These are phyloP conservation scores for Anthrax anthrax DNA, from an alignment of 2,888 invertebrate genomes.

Conservation along the genomic window DNA sequence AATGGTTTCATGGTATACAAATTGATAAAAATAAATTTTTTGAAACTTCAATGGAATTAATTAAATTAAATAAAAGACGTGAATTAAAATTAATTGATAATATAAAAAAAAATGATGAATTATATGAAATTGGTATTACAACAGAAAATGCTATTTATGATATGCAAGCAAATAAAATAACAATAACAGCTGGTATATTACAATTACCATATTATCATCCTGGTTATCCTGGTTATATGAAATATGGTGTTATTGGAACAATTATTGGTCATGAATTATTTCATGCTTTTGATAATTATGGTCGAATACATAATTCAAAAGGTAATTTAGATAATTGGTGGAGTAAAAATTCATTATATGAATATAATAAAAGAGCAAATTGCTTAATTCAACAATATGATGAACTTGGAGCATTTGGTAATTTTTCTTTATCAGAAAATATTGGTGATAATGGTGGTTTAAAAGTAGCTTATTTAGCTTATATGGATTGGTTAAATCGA, in stretches of 20 bases:
- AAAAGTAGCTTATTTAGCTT: slow-evolving; percentile 1
- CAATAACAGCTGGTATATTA: background rate
- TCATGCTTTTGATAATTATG: slow-evolving; percentile 3
- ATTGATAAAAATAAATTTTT: background rate
- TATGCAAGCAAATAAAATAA: background rate
- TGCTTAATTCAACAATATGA: slow-evolving; percentile 1
- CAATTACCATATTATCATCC: slow-evolving; percentile 2
- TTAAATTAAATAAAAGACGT: background rate
- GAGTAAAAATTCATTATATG: background rate
- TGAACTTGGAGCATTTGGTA: background rate
- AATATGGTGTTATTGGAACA: slow-evolving; percentile 1
- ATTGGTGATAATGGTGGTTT: slow-evolving; percentile 2
- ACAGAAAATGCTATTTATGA: background rate
- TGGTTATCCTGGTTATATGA: background rate
- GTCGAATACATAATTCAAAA: background rate
- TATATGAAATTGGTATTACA: background rate
- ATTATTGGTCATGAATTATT: slow-evolving; percentile 1
- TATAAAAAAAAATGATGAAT: background rate
- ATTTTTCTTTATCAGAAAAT: background rate
- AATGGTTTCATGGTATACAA: background rate
- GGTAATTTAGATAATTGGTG: background rate
- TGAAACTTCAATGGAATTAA: background rate
- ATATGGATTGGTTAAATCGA: background rate
- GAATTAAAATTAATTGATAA: background rate
- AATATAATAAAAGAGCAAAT: background rate